Evolutionary conservation across 2,113 vertebrate species (phyloP).

Genomic region (Corapipo altera): DNA sequence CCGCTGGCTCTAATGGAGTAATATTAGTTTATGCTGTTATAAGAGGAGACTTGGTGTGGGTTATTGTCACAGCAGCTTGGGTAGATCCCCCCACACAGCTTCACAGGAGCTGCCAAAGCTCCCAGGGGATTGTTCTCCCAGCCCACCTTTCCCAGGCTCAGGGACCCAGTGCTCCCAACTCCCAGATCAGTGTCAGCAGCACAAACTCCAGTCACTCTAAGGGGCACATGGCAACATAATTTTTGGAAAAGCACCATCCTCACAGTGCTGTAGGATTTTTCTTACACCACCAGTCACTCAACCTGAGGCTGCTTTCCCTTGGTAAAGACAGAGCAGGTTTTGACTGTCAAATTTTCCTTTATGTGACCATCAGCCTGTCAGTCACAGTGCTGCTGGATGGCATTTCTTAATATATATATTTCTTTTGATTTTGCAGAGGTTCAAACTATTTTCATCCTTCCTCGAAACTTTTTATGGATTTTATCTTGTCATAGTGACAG

Average conservation of each 20-base stretch:
- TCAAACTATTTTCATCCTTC: not conserved
- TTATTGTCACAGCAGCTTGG: not conserved
- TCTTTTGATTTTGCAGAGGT: not conserved
- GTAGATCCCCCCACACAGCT: not conserved
- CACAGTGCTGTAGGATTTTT: not conserved
- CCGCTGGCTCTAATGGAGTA: fast-evolving
- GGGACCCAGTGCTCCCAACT: not conserved
- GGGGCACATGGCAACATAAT: not conserved
- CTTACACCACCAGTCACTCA: not conserved
- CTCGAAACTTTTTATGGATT: not conserved
- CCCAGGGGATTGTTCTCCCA: not conserved
- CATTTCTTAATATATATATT: not conserved
- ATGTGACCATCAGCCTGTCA: not conserved
- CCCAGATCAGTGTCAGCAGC: not conserved
- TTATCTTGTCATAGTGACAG: not conserved
- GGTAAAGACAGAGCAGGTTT: not conserved
- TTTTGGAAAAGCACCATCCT: not conserved
- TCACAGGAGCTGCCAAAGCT: not conserved
- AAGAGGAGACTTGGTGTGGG: not conserved
- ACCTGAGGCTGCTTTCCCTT: not conserved
- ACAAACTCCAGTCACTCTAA: not conserved
- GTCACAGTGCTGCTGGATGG: not conserved
- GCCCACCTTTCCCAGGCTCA: not conserved
- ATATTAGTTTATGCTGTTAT: not conserved
- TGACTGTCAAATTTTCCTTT: not conserved